Conservation (phyloP, 1,140 invertebrate species). For the Danaus melanippus region DNA sequence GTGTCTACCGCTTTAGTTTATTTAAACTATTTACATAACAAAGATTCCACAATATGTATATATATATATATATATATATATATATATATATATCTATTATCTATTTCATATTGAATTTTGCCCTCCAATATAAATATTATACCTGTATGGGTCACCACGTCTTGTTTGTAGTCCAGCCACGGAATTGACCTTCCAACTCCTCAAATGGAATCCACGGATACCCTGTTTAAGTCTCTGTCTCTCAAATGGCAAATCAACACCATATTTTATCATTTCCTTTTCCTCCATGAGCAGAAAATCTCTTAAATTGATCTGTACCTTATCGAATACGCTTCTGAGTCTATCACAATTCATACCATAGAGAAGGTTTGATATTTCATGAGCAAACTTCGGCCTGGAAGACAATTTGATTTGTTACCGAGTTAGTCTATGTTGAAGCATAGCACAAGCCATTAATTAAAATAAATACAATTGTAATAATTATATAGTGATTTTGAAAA, state of each 20-base stretch:
- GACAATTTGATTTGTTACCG: slow-evolving; percentile 1
- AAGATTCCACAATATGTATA: too few relatives aligned
- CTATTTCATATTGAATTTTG: too few relatives aligned
- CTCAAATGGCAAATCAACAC: slow-evolving; percentile 71
- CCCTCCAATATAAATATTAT: background rate
- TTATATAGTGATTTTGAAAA: background rate
- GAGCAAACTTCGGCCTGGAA: slow-evolving; percentile 54
- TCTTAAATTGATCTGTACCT: slow-evolving; percentile 62
- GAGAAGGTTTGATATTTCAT: slow-evolving; percentile 60
- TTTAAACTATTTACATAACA: too few relatives aligned
- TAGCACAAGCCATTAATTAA: background rate
- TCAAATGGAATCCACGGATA: slow-evolving; percentile 70
- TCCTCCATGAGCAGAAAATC: slow-evolving; percentile 71
- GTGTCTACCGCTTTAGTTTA: too few relatives aligned
- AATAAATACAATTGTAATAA: background rate
- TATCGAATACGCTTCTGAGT: slow-evolving; percentile 49
- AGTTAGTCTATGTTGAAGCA: background rate
- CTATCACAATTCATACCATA: slow-evolving; percentile 73
- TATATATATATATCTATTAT: too few relatives aligned
- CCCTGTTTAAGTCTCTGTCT: slow-evolving; percentile 64
- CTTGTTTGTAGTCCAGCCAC: background rate
- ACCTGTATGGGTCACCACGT: slow-evolving; percentile 11
- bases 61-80: too few relatives aligned
- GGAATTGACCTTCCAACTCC: slow-evolving; percentile 66
- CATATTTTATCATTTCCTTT: slow-evolving; percentile 64